phyloP scores from a whole-genome alignment of 2,888 invertebrate species.

The Brachyptera putata region DNA sequence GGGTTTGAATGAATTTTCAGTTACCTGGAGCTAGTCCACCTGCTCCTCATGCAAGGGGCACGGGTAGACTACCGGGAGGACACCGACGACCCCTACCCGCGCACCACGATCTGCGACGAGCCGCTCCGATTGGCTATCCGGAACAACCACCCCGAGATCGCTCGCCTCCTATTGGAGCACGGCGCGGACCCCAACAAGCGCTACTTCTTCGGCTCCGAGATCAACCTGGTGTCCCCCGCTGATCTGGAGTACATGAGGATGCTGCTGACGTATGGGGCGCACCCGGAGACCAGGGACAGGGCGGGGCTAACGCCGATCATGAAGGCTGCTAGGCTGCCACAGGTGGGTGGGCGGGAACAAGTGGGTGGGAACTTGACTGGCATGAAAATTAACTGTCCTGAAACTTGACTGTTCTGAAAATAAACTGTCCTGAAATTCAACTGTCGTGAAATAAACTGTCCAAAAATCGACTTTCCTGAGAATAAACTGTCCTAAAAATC shows the following conservation, averaged over 20 bases:
- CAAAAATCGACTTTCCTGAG: too few species aligned
- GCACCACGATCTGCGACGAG: conserved; percentile 75
- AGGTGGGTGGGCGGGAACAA: conserved; percentile 57
- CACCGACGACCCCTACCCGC: conserved; percentile 52
- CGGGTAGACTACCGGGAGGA: conserved; percentile 75
- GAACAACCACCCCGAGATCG: conserved; percentile 45
- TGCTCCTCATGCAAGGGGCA: conserved; percentile 72
- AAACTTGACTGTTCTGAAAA: too few species aligned
- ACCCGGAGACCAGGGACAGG: conserved; percentile 81
- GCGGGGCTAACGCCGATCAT: conserved; percentile 86
- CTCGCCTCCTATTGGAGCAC: conserved; percentile 59
- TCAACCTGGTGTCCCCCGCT: conserved; percentile 73
- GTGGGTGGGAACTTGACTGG: too few species aligned
- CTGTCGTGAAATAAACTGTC: too few species aligned
- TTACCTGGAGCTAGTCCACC: conserved; percentile 62
- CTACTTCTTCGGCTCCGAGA: conserved; percentile 81
- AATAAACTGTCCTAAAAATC: too few species aligned
- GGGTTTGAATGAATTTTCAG: too few species aligned
- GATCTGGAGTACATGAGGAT: conserved; percentile 78
- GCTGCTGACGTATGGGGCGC: conserved; percentile 78
- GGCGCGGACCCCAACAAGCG: conserved; percentile 88
- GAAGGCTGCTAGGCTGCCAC: conserved; percentile 78
- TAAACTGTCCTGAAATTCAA: too few species aligned
- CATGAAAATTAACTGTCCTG: too few species aligned
- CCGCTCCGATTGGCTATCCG: conserved; percentile 85